Percentiles rank a stretch among this genome's conserved stretches.
Evolutionary conservation across 2,797 vertebrate species (phyloP).

Genomic region (Tauraco hartlaubi): DNA sequence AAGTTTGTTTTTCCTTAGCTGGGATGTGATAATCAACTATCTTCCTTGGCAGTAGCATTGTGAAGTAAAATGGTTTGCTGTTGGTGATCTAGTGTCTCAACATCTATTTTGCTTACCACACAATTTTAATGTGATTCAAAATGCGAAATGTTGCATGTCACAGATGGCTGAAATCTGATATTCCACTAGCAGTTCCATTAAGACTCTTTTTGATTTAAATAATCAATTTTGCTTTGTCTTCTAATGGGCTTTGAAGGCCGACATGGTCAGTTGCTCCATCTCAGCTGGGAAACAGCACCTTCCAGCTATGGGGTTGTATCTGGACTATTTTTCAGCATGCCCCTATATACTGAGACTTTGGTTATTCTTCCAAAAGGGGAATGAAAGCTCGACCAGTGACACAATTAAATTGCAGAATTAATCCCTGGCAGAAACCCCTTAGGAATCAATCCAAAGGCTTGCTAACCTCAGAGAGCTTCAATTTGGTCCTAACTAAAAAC

Average conservation of each 20-base stretch:
- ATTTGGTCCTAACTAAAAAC: background rate
- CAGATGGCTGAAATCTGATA: background rate
- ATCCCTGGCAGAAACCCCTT: background rate
- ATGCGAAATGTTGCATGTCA: background rate
- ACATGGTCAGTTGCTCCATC: background rate
- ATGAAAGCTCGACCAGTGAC: background rate
- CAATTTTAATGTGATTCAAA: background rate
- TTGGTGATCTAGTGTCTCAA: background rate
- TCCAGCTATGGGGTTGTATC: background rate
- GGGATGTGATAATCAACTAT: background rate
- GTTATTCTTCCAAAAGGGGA: background rate
- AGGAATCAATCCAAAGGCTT: background rate
- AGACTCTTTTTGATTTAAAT: conserved; percentile 18
- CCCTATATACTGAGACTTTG: background rate
- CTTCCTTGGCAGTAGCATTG: background rate
- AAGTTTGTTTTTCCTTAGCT: background rate
- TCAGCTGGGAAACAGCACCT: background rate
- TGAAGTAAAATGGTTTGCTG: background rate
- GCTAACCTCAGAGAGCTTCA: background rate
- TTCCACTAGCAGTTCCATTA: conserved; percentile 1
- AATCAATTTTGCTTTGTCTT: background rate
- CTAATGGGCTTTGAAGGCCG: background rate
- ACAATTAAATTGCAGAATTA: background rate
- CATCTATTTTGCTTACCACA: background rate
- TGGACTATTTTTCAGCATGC: background rate